Conservation (phyloP, 2,797 vertebrate species). For the Benthosema pterotum region DNA sequence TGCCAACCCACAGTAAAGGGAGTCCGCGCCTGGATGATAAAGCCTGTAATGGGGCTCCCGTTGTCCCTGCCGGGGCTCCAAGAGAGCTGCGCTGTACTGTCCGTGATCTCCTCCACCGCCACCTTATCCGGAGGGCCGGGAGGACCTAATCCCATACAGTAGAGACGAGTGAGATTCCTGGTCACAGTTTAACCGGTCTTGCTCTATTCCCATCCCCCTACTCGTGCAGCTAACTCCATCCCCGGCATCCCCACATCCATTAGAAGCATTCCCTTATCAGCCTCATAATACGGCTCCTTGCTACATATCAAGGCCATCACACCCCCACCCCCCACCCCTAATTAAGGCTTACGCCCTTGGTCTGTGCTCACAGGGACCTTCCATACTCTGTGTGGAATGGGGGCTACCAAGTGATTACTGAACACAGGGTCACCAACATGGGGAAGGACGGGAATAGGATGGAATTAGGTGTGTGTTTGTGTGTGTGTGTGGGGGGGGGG, state of each 20-base stretch:
- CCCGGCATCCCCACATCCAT: neutral
- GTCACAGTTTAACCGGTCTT: neutral
- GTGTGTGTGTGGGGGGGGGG: too few species aligned
- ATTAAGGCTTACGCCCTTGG: conserved; percentile 47
- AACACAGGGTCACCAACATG: conserved; percentile 7
- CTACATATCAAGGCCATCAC: conserved; percentile 42
- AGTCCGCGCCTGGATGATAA: conserved; percentile 80
- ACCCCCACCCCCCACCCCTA: conserved; percentile 31
- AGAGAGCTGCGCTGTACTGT: conserved; percentile 83
- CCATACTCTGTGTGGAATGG: conserved; percentile 22
- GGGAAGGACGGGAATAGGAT: conserved; percentile 16
- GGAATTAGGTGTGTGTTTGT: too few species aligned
- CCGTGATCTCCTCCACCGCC: conserved; percentile 84
- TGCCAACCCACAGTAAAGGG: conserved; percentile 86
- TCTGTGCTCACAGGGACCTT: conserved; percentile 28
- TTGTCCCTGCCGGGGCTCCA: conserved; percentile 84
- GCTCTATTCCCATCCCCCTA: neutral
- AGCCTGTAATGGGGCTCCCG: conserved; percentile 84
- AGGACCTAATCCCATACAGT: conserved; percentile 73
- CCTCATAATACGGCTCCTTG: conserved; percentile 19
- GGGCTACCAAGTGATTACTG: conserved; percentile 22
- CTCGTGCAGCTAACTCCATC: neutral
- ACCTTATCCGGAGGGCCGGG: conserved; percentile 82
- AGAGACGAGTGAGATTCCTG: conserved; percentile 28
- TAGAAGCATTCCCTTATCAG: conserved; percentile 29